Percentiles rank a stretch among this genome's conserved stretches.
phyloP scores from a whole-genome alignment of 2,113 vertebrate species.

The Todiramphus chloris region DNA sequence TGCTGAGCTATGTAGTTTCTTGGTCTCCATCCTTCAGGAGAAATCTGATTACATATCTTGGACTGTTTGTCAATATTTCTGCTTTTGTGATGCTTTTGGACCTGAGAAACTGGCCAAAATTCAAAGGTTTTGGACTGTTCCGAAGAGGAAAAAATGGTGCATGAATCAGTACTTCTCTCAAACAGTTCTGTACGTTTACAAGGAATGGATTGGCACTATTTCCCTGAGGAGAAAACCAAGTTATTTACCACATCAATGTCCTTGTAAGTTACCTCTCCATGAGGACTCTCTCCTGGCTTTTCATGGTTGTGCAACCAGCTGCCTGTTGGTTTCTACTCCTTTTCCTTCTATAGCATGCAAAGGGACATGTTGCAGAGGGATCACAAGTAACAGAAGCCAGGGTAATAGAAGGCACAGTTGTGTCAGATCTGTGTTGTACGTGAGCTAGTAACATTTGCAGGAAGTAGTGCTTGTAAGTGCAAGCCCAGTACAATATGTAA shows the following conservation, averaged over 20 bases:
- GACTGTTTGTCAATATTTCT: background rate
- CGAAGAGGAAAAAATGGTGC: background rate
- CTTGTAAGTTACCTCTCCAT: background rate
- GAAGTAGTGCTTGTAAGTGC: background rate
- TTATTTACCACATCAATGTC: background rate
- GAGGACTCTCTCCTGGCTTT: background rate
- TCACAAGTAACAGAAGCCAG: background rate
- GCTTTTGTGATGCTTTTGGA: background rate
- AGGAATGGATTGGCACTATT: background rate
- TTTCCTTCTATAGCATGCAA: background rate
- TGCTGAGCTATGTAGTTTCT: background rate
- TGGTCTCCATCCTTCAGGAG: background rate
- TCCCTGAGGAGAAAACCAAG: background rate
- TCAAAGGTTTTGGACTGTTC: background rate
- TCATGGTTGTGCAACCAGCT: background rate
- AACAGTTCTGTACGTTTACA: background rate
- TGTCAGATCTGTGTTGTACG: background rate
- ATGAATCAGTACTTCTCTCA: background rate
- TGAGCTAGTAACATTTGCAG: background rate
- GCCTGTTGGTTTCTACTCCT: background rate
- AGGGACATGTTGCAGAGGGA: background rate
- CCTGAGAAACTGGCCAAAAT: background rate
- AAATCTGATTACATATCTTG: background rate
- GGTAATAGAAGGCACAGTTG: background rate
- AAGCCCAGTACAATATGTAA: background rate